Evolutionary conservation across 2,888 invertebrate species (phyloP).

Genomic region (Rhagophthalmus giganteus): DNA sequence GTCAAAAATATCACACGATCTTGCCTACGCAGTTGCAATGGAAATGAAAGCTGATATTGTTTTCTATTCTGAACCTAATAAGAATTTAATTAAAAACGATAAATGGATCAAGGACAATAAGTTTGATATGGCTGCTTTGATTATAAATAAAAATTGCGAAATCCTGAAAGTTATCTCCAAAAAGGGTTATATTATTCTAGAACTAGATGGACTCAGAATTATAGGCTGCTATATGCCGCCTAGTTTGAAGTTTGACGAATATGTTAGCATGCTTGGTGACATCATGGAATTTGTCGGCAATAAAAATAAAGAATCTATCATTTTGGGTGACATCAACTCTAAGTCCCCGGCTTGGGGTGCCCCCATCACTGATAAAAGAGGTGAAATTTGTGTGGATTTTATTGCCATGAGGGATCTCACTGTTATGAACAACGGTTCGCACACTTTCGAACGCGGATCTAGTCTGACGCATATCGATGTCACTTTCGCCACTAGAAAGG

Average conservation of each 20-base stretch:
- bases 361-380: not conserved
- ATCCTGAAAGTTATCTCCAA: not conserved
- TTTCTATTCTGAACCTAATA: constrained; percentile 11
- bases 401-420: not conserved
- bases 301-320: not conserved
- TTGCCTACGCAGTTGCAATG: constrained; percentile 1
- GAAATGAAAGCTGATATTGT: constrained; percentile 2
- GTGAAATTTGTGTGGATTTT: not conserved
- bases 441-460: not conserved
- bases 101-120: constrained; percentile 9
- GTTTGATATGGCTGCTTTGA: constrained; percentile 1
- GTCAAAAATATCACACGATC: constrained; percentile 3
- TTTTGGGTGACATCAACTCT: not conserved
- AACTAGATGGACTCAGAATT: not conserved
- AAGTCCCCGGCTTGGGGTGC: not conserved
- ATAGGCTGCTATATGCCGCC: not conserved
- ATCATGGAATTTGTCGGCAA: not conserved
- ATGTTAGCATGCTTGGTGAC: not conserved
- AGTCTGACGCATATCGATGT: not conserved
- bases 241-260: not conserved
- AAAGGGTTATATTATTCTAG: not conserved
- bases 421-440: not conserved
- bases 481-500: not conserved
- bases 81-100: not conserved
- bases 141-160: not conserved